Evolutionary conservation across 1,140 invertebrate genomes (phyloP).

Genomic region (Drosophila saltans): DNA sequence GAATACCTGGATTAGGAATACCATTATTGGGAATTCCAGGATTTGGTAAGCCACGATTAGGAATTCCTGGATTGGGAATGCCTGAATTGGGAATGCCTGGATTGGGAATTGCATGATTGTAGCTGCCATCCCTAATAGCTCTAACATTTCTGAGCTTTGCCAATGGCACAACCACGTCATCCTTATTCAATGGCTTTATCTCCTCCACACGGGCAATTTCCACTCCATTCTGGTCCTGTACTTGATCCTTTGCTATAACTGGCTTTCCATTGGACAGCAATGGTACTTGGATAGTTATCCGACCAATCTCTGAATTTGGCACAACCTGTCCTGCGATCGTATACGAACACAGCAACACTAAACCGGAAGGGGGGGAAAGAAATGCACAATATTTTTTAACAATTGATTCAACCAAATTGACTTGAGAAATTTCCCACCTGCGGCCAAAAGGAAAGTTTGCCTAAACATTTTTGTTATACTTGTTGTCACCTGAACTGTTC

Average conservation of each 20-base stretch:
- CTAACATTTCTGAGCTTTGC: conserved; percentile 40
- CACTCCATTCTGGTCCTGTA: conserved; percentile 4
- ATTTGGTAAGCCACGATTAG: conserved; percentile 38
- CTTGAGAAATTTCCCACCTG: conserved; percentile 39
- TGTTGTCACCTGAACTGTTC: conserved; percentile 34
- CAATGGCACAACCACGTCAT: conserved; percentile 53
- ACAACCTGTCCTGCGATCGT: conserved; percentile 66
- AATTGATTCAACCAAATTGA: too few species aligned
- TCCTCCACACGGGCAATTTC: conserved; percentile 63
- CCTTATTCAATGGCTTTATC: conserved; percentile 48
- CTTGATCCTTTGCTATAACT: conserved; percentile 43
- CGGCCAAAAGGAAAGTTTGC: conserved; percentile 55
- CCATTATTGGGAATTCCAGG: conserved; percentile 31
- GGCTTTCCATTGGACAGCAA: conserved; percentile 70
- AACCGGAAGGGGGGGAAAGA: background rate
- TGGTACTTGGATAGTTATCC: conserved; percentile 69
- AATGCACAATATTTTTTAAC: background rate
- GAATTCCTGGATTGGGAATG: conserved; percentile 30
- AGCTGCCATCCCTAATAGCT: conserved; percentile 35
- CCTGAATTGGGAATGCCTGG: conserved; percentile 43
- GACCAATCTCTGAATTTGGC: conserved; percentile 69
- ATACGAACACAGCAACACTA: conserved; percentile 63
- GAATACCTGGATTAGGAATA: conserved; percentile 36
- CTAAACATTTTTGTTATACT: conserved; percentile 52
- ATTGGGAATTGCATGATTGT: conserved; percentile 34